Evolutionary conservation across 2,888 invertebrate genomes (phyloP), one percentile per base, ranked within the genome.

Genomic region (Digitonthophagus gazella): DNA sequence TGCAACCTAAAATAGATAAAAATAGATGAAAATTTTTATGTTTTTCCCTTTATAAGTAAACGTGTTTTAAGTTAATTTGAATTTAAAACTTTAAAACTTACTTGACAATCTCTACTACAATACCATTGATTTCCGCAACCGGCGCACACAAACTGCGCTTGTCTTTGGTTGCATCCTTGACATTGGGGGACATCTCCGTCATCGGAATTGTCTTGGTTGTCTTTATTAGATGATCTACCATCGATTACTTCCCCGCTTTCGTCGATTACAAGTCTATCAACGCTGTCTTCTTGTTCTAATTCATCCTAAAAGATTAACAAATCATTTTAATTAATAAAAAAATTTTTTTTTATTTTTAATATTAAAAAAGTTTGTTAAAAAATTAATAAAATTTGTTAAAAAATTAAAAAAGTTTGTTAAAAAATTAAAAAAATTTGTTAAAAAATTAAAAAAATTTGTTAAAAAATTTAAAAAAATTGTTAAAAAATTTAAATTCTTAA

Each of bases 111-210:
- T 67, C 94, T 87, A 79, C 94, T 95, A 86, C 96, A 97, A 83
- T 97, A 96, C 95, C 96, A 96, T 84, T 95, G 95, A 84, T 93
- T 93, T 74, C 92, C 93, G 82, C 95, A 96, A 65, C 93, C 94
- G 58, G 94, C 94, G 81, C 95, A 96, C 58, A 94, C 93, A 80
- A 93, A 95, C 84, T 92, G 93, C 71, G 95, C 94, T 76, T 91
- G 88, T 72, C 90, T 87, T 70, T 90, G 88, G 75, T 92, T 89
- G 81, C 95, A 96, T 74, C 95, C 93, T 86, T 95, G 95, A 82
- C 95, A 96, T 74, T 90, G 87, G 65, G 74, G 74, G 57, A 76
- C 76, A 79, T 84, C 85, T 15, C 84, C 83, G 16, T 79, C 80
- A 69, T 83, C 83, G 0, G 83, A 83, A 73, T 78, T 81, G 11